Evolutionary conservation across 2,113 vertebrate genomes (phyloP), one percentile per base, ranked within the genome.

Genomic region (Bos indicus): DNA sequence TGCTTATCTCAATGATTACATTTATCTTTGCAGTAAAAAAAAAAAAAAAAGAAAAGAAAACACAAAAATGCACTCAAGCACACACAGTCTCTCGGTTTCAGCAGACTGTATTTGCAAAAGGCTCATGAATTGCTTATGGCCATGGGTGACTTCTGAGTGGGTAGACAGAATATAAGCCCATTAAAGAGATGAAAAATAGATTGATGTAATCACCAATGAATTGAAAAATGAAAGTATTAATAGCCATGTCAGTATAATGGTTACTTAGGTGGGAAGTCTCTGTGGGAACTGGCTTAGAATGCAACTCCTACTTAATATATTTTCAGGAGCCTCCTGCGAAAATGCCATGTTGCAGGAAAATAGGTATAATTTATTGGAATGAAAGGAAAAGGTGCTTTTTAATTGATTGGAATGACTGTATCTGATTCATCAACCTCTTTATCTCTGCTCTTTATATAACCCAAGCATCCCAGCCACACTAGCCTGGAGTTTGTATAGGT

Each of bases 201-300:
- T 90, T 43, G 59, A 64, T 56, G 40, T 88, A 95, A 88, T 95
- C 85, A 88, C 54, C 5, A 48, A 67, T 97, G 89, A 95, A 95
- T 91, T 93, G 82, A 86, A 96, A 95, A 98, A 95, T 96, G 95
- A 96, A 97, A 90, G 90, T 62, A 95, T 95, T 94, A 94, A 94
- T 14, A 92, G 64, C 54, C 59, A 81, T 19, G 3, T 97, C 67
- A 96, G 30, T 67, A 36, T 94, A 93, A 97, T 88, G 64, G 67
- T 87, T 96, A 93, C 91, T 86, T 98, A 92, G 82, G 91, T 71
- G 81, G 94, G 88, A 92, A 52, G 81, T 85, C 89, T 94, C 95
- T 56, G 77, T 17, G 52, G 93, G 80, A 90, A 81, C 90, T 88
- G 80, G 48, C 52, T 97, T 94, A 48, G 84, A 94, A 97, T 62